A percentile compares a stretch with the other conserved stretches of the same genome.
phyloP scores from a whole-genome alignment of 2,113 vertebrate species.

The Rhagologus leucostigma region DNA sequence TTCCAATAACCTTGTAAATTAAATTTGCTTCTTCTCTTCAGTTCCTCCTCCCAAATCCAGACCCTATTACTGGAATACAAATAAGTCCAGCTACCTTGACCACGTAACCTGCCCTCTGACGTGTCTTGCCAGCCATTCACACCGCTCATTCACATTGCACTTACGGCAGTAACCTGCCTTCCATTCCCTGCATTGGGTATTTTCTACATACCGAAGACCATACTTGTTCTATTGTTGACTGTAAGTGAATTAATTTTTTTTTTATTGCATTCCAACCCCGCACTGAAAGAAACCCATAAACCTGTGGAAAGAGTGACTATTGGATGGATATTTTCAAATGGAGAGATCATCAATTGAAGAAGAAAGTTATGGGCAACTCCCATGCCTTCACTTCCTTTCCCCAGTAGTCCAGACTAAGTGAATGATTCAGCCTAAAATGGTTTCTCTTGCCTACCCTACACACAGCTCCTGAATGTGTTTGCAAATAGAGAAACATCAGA shows the following conservation, averaged over 20 bases:
- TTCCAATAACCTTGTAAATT: background rate
- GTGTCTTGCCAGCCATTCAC: background rate
- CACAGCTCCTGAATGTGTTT: background rate
- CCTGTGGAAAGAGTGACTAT: background rate
- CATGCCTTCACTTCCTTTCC: background rate
- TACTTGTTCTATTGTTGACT: background rate
- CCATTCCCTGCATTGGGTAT: fast-evolving
- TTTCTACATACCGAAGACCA: background rate
- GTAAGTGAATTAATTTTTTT: background rate
- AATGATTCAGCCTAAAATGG: background rate
- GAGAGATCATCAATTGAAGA: background rate
- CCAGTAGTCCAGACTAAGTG: background rate
- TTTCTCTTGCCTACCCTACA: background rate
- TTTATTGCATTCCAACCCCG: background rate
- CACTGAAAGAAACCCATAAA: background rate
- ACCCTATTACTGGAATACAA: fast-evolving
- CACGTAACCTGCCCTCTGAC: fast-evolving
- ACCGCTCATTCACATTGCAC: fast-evolving
- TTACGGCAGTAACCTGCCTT: background rate
- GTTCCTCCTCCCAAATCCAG: background rate
- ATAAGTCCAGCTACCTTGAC: no score
- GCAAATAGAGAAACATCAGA: background rate
- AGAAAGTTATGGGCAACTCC: background rate
- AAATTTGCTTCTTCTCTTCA: no score
- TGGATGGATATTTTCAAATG: background rate